Conservation (phyloP, 2,113 vertebrate genomes). For the Antechinus flavipes region DNA sequence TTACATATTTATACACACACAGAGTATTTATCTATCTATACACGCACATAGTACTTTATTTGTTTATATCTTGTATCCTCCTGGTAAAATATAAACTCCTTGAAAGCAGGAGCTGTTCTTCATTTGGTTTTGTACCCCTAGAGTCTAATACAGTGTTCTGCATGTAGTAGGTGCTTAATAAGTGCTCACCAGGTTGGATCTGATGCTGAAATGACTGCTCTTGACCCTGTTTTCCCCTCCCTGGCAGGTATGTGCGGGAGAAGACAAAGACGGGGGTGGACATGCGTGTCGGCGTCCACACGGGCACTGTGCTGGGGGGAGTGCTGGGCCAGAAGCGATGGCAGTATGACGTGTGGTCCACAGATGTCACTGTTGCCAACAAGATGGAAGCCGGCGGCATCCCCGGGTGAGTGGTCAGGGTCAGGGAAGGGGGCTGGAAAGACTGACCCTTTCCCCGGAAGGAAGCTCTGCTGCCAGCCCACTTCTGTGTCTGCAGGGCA, state of each 20-base stretch:
- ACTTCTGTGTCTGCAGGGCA: not conserved
- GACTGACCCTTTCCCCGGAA: not conserved
- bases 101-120: not conserved
- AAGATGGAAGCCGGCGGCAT: conserved; percentile 97
- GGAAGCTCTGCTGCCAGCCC: not conserved
- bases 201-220: not conserved
- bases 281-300: conserved; percentile 97
- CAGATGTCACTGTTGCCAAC: conserved; percentile 96
- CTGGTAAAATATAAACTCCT: not conserved
- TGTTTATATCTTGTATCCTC: not conserved
- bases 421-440: not conserved
- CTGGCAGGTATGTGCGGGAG: conserved; percentile 92
- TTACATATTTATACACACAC: not conserved
- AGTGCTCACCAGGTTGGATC: not conserved
- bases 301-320: conserved; percentile 93
- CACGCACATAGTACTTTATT: not conserved
- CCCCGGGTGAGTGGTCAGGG: conserved; percentile 87
- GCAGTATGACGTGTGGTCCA: conserved; percentile 98
- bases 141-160: not conserved
- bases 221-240: rapidly evolving
- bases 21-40: not conserved
- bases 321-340: conserved; percentile 97
- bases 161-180: not conserved
- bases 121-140: not conserved
- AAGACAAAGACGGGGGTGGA: conserved; percentile 95